Percentiles rank a stretch among this genome's conserved stretches.
Conservation (phyloP, 1,140 invertebrate genomes). For the Danaus melanippus region DNA sequence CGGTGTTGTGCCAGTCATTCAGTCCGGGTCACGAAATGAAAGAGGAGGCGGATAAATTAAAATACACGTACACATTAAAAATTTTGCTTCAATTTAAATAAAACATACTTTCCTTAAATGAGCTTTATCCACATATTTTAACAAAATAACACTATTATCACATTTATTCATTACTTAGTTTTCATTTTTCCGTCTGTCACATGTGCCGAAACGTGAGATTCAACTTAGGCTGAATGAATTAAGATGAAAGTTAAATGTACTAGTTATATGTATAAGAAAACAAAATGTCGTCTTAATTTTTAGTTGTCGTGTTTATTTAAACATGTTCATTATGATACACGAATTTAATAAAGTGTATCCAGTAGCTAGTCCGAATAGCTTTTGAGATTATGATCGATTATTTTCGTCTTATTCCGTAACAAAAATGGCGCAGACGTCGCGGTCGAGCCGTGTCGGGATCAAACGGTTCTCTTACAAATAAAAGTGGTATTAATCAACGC, state of each 20-base stretch:
- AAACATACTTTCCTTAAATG: no score
- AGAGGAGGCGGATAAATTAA: constrained; percentile 12
- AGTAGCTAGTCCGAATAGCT: constrained; percentile 28
- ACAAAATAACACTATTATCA: no score
- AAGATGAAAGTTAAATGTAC: no score
- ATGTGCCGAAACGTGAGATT: no score
- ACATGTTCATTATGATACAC: no score
- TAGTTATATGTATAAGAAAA: no score
- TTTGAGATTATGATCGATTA: constrained; percentile 64
- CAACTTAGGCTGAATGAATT: no score
- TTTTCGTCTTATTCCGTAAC: constrained; percentile 38
- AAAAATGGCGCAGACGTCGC: constrained; percentile 21
- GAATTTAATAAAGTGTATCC: neutral
- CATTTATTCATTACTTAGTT: no score
- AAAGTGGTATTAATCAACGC: constrained; percentile 63
- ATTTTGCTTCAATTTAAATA: constrained; percentile 1
- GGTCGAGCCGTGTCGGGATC: constrained; percentile 55
- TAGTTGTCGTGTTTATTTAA: no score
- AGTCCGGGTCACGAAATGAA: constrained; percentile 16
- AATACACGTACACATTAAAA: constrained; percentile 1
- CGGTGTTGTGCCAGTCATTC: constrained; percentile 44
- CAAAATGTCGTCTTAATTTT: no score
- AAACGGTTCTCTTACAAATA: constrained; percentile 66
- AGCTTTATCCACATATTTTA: no score
- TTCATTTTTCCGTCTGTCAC: no score